These are phyloP conservation scores for Ametastegia equiseti DNA, from an alignment of 2,888 invertebrate genomes.

Conservation along the genomic window DNA sequence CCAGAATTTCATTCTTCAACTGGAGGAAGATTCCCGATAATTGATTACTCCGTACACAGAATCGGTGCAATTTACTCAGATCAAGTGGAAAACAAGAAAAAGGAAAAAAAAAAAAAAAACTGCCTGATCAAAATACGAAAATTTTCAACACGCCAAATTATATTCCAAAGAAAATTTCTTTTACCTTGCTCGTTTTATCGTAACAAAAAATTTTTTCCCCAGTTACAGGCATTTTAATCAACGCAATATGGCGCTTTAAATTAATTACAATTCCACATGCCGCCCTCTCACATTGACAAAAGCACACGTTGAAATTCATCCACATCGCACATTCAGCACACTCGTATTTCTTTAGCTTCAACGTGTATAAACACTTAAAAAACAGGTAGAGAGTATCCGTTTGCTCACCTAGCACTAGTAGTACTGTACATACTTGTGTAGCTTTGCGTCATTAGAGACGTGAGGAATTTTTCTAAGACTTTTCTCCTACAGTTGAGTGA, in stretches of 20 bases:
- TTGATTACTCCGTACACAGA: not conserved
- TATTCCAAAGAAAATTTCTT: not conserved
- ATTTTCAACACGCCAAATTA: not conserved
- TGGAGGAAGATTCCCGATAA: not conserved
- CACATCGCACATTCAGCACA: not conserved
- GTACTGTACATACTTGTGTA: no score
- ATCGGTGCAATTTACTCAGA: not conserved
- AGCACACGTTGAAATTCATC: not conserved
- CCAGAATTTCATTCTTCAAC: not conserved
- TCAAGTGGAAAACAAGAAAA: not conserved
- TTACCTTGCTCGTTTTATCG: not conserved
- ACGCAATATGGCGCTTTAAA: constrained; percentile 20
- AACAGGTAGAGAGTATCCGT: not conserved
- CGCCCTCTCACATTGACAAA: not conserved
- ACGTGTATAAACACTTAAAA: not conserved
- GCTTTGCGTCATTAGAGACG: not conserved
- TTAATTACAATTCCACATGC: constrained; percentile 12
- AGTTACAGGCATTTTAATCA: not conserved
- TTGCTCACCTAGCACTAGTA: not conserved
- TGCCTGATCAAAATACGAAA: no score
- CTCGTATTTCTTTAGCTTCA: not conserved
- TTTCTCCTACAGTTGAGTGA: not conserved
- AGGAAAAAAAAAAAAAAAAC: no score
- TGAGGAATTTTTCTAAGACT: not conserved
- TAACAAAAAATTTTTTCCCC: not conserved